A percentile compares a stretch with the other conserved stretches of the same genome.
Evolutionary conservation across 2,797 vertebrate genomes (phyloP).

Genomic region (Typhlichthys eigenmanni): DNA sequence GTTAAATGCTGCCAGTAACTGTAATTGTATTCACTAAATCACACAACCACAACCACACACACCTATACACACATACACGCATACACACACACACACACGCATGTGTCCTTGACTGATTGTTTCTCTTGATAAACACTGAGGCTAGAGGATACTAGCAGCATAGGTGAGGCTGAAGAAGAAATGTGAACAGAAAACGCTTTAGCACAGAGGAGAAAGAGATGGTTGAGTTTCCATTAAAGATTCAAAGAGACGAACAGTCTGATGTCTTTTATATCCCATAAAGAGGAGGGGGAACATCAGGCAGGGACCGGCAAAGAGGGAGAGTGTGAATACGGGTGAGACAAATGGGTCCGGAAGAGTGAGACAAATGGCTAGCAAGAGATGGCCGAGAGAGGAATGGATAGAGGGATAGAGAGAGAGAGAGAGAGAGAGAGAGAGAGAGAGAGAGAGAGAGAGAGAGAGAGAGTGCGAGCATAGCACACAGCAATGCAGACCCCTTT

Average conservation of each 20-base stretch:
- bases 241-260: not conserved
- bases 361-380: too few species aligned
- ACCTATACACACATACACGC: constrained; percentile 8
- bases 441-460: too few species aligned
- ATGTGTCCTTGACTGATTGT: constrained; percentile 8
- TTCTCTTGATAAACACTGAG: constrained; percentile 10
- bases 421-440: too few species aligned
- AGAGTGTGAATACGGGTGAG: too few species aligned
- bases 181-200: not conserved
- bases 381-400: too few species aligned
- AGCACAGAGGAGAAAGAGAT: not conserved
- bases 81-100: constrained; percentile 11
- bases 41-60: constrained; percentile 6
- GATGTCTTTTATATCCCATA: too few species aligned
- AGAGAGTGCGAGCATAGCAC: constrained; percentile 7
- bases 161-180: not conserved
- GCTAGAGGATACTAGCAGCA: not conserved
- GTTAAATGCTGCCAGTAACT: constrained; percentile 28
- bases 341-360: too few species aligned
- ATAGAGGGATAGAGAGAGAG: too few species aligned
- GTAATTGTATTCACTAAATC: constrained; percentile 29
- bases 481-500: constrained; percentile 70
- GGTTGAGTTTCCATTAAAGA: not conserved
- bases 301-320: too few species aligned
- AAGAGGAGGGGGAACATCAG: too few species aligned